These are phyloP conservation scores for Trematomus loennbergii DNA, from an alignment of 2,113 vertebrate species.

Conservation along the genomic window DNA sequence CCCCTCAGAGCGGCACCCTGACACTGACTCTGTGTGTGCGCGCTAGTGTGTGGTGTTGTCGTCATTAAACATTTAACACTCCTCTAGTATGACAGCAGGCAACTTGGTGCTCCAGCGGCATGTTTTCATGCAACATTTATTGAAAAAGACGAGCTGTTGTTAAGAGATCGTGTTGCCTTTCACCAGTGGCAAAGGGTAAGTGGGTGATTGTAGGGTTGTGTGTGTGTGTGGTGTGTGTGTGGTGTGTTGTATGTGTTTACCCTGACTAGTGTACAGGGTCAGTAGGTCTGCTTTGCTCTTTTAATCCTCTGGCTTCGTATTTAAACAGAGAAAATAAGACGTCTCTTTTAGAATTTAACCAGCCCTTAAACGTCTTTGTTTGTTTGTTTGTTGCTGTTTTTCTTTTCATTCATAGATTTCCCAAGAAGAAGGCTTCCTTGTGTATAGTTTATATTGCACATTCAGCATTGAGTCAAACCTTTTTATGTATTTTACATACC, in stretches of 20 bases:
- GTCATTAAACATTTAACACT: slow-evolving; percentile 99
- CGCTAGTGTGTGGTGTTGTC: slow-evolving; percentile 92
- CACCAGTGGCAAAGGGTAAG: slow-evolving; percentile 89
- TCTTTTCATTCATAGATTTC: slow-evolving; percentile 4
- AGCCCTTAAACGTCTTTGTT: not conserved
- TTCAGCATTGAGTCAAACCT: not conserved
- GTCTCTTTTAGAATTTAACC: slow-evolving; percentile 25
- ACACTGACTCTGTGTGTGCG: slow-evolving; percentile 88
- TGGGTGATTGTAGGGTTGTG: slow-evolving; percentile 80
- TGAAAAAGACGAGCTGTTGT: slow-evolving; percentile 89
- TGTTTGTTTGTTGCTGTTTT: slow-evolving; percentile 27
- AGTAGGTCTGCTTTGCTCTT: slow-evolving; percentile 52
- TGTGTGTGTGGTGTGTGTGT: slow-evolving; percentile 34
- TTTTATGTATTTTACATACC: not conserved
- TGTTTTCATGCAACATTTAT: slow-evolving; percentile 99
- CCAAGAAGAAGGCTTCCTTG: not conserved
- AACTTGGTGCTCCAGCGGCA: slow-evolving; percentile 90
- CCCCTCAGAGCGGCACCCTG: slow-evolving; percentile 89
- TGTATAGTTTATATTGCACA: not conserved
- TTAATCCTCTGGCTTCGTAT: slow-evolving; percentile 41
- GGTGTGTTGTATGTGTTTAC: slow-evolving; percentile 42
- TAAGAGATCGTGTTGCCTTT: slow-evolving; percentile 92
- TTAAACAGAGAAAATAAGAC: not conserved
- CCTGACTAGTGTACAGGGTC: slow-evolving; percentile 58
- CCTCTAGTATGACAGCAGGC: slow-evolving; percentile 96